Evolutionary conservation across 2,797 vertebrate species (phyloP).

Genomic region (Orientallactaga sibirica): DNA sequence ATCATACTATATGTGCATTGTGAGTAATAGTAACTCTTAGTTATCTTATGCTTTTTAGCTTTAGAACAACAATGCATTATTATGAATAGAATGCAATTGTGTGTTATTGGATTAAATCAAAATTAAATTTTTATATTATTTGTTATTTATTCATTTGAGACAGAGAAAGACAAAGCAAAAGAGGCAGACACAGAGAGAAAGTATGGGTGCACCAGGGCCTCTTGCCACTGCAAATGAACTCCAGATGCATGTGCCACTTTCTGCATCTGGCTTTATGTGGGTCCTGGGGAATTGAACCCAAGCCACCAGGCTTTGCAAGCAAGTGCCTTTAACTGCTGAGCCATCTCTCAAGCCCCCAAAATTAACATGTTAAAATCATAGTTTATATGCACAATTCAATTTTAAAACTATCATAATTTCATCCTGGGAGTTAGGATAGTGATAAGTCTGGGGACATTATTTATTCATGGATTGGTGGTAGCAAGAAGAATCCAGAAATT

Average conservation of each 20-base stretch:
- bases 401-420: slow-evolving; percentile 30
- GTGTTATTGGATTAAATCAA: background rate
- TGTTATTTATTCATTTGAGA: no score
- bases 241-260: no score
- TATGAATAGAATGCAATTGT: background rate
- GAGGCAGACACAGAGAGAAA: no score
- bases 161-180: no score
- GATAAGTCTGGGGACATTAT: background rate
- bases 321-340: no score
- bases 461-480: background rate
- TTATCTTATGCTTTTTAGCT: background rate
- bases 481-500: background rate
- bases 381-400: background rate
- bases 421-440: background rate
- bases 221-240: no score
- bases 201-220: no score
- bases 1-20: background rate
- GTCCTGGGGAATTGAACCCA: no score
- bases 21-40: background rate
- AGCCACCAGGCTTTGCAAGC: no score
- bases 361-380: background rate
- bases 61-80: background rate
- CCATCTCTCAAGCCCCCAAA: no score
- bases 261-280: no score
- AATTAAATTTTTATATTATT: background rate